Percentiles rank a stretch among this genome's conserved stretches.
Evolutionary conservation across 2,888 invertebrate genomes (phyloP).

Genomic region (Melieria picta): DNA sequence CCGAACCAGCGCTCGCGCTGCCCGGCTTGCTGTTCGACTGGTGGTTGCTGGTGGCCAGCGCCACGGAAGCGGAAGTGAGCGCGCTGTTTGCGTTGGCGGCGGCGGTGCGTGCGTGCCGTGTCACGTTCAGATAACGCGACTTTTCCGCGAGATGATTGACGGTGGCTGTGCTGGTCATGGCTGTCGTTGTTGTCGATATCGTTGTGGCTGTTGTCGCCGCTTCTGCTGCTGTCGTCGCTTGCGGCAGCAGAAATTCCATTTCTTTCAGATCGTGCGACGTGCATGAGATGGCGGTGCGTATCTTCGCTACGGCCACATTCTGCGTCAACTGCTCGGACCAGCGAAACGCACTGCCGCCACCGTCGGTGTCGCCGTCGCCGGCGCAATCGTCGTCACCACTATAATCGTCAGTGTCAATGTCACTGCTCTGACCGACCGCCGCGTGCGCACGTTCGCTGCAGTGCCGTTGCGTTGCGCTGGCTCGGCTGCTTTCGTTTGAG

Average conservation of each 20-base stretch:
- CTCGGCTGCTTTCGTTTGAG: not conserved
- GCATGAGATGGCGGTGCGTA: conserved; percentile 58
- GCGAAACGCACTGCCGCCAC: conserved; percentile 44
- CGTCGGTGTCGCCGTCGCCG: conserved; percentile 24
- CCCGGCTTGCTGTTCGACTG: conserved; percentile 45
- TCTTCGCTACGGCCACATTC: conserved; percentile 55
- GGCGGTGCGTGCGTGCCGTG: conserved; percentile 50
- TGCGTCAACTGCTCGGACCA: conserved; percentile 58
- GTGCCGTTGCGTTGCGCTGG: not conserved
- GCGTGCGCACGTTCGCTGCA: not conserved
- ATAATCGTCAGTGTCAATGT: not conserved
- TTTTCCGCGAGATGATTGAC: conserved; percentile 1
- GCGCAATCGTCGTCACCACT: conserved; percentile 21
- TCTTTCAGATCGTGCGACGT: conserved; percentile 55
- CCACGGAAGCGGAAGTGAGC: conserved; percentile 6
- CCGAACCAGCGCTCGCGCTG: conserved; percentile 44
- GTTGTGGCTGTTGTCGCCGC: conserved; percentile 53
- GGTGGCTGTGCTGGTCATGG: conserved; percentile 43
- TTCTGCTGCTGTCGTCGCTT: conserved; percentile 49
- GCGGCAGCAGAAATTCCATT: conserved; percentile 64
- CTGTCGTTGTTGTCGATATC: conserved; percentile 49
- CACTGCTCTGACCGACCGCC: not conserved
- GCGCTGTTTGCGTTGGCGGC: conserved; percentile 35
- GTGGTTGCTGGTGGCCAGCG: conserved; percentile 14
- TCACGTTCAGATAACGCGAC: conserved; percentile 46